Evolutionary conservation across 2,113 vertebrate genomes (phyloP).

Genomic region (Pollimyrus isidori): DNA sequence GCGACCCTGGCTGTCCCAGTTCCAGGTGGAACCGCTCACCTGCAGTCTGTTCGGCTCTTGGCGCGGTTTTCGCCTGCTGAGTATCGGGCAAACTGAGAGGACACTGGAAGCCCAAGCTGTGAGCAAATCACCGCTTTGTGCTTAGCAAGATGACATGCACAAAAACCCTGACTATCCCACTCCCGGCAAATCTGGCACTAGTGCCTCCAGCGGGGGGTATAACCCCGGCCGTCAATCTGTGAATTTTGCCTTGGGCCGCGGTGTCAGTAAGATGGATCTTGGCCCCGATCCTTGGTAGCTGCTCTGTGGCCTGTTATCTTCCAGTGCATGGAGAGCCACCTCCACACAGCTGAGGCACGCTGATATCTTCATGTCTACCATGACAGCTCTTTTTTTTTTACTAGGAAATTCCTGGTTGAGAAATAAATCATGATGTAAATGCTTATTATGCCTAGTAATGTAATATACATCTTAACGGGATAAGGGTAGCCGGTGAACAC

Average conservation of each 20-base stretch:
- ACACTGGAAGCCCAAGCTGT: background rate
- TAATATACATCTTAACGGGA: background rate
- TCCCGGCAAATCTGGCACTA: background rate
- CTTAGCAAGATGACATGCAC: background rate
- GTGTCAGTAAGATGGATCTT: background rate
- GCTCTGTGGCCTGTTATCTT: background rate
- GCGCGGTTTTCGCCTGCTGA: background rate
- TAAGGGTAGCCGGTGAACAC: background rate
- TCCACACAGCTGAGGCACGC: background rate
- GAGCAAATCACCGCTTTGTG: background rate
- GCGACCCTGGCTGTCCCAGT: background rate
- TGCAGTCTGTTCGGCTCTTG: background rate
- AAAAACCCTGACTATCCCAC: background rate
- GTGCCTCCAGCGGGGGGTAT: background rate
- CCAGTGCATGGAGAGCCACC: background rate
- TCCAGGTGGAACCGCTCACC: background rate
- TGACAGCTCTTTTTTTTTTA: background rate
- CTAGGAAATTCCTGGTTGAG: background rate
- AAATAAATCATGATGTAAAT: background rate
- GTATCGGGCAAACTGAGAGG: background rate
- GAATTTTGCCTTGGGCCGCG: background rate
- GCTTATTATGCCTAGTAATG: background rate
- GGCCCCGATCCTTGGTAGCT: background rate
- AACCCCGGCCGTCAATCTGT: background rate
- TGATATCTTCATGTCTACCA: background rate